Conservation (phyloP, 2,113 vertebrate genomes). For the Clarias magur region DNA sequence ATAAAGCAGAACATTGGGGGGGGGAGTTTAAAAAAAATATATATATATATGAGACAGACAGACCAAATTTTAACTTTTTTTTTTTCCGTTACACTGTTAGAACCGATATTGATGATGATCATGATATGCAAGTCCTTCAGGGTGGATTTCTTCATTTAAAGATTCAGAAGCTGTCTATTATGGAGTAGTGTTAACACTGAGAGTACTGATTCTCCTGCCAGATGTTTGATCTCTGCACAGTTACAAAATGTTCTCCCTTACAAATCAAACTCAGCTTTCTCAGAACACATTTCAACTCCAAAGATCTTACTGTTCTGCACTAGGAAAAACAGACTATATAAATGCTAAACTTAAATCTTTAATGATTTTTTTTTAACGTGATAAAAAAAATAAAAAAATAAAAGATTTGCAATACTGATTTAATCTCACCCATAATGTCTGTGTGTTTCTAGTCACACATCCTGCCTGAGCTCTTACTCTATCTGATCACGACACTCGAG, state of each 20-base stretch:
- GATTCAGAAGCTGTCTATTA: constrained; percentile 66
- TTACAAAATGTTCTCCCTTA: constrained; percentile 56
- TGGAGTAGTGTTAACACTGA: constrained; percentile 53
- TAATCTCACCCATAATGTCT: neutral
- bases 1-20: neutral
- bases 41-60: too few relatives aligned
- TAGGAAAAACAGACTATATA: neutral
- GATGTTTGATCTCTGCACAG: constrained; percentile 67
- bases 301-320: neutral
- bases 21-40: neutral
- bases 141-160: constrained; percentile 49
- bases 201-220: constrained; percentile 67
- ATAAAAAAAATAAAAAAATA: neutral
- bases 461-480: constrained; percentile 21
- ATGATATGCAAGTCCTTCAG: neutral
- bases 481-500: constrained; percentile 21
- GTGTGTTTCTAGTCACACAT: constrained; percentile 11
- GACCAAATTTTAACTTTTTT: neutral
- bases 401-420: constrained; percentile 7
- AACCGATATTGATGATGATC: neutral
- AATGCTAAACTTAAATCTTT: neutral
- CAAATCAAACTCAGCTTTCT: too few relatives aligned
- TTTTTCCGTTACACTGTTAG: neutral
- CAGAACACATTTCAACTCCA: neutral
- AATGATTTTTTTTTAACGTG: neutral